A percentile compares a stretch with the other conserved stretches of the same genome.
Conservation (phyloP, 2,113 vertebrate genomes). For the Thermophis baileyi region DNA sequence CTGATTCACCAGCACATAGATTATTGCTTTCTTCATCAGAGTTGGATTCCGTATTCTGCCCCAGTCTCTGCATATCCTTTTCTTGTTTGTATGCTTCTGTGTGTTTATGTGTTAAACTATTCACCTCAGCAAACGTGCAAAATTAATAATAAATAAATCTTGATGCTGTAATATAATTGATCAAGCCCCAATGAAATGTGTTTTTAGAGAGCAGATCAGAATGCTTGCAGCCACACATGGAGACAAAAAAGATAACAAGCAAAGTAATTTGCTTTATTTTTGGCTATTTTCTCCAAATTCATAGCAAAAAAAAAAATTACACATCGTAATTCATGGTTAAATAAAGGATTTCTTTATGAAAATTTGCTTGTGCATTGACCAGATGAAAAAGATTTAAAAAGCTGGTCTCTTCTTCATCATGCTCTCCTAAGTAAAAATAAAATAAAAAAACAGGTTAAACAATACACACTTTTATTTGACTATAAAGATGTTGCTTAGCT, state of each 20-base stretch:
- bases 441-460: constrained; percentile 16
- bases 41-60: neutral
- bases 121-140: constrained; percentile 13
- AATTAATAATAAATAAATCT: neutral
- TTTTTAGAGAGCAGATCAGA: neutral
- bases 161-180: constrained; percentile 3
- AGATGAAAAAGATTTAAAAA: constrained; percentile 79
- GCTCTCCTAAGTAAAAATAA: constrained; percentile 50
- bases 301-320: constrained; percentile 16
- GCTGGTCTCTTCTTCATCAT: constrained; percentile 68
- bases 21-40: neutral
- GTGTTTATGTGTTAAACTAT: constrained; percentile 25
- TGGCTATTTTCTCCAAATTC: neutral
- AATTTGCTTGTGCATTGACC: constrained; percentile 79
- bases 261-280: neutral
- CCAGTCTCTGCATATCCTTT: neutral
- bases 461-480: neutral
- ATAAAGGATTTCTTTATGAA: constrained; percentile 83
- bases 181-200: neutral
- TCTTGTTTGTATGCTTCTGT: neutral
- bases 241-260: accelerated
- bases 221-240: neutral
- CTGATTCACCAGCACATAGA: neutral
- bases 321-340: constrained; percentile 47
- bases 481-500: constrained; percentile 3